These are phyloP conservation scores for Aplocera efformata DNA, from an alignment of 2,888 invertebrate genomes.

Conservation along the genomic window DNA sequence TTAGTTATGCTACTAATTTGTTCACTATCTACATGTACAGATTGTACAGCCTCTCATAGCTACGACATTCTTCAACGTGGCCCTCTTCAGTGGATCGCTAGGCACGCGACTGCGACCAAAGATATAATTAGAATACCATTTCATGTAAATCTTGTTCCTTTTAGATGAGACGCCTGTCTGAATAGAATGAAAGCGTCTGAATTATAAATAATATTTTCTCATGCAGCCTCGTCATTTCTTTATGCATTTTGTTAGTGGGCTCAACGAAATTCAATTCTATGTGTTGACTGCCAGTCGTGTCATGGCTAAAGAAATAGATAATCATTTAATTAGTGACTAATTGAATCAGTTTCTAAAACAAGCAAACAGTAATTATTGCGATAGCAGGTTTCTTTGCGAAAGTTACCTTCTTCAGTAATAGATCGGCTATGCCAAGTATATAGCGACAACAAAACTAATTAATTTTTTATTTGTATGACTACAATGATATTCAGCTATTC, in stretches of 20 bases:
- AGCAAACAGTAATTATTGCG: slow-evolving; percentile 29
- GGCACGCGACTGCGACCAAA: slow-evolving; percentile 55
- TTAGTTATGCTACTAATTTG: slow-evolving; percentile 8
- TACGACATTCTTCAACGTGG: slow-evolving; percentile 28
- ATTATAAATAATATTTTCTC: slow-evolving; percentile 15
- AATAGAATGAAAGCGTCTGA: slow-evolving; percentile 28
- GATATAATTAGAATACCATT: slow-evolving; percentile 66
- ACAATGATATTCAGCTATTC: not conserved
- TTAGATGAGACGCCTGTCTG: slow-evolving; percentile 32
- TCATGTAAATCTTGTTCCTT: slow-evolving; percentile 50
- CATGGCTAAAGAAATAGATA: too few species aligned
- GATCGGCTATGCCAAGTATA: slow-evolving; percentile 28
- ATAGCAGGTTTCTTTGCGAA: slow-evolving; percentile 44
- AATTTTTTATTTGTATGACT: not conserved
- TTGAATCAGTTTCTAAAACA: slow-evolving; percentile 17
- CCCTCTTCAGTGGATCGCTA: slow-evolving; percentile 45
- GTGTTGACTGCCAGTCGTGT: too few species aligned
- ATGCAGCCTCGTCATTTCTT: slow-evolving; percentile 15
- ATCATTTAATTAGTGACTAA: slow-evolving; percentile 13
- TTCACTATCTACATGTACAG: not conserved
- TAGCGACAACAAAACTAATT: slow-evolving; percentile 6
- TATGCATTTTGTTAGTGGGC: not conserved
- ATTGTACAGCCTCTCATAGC: slow-evolving; percentile 16
- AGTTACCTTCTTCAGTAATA: slow-evolving; percentile 29
- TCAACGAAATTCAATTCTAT: not conserved